Evolutionary conservation across 2,113 vertebrate species (phyloP), one percentile per base, ranked within the genome.

Genomic region (Caracal caracal): DNA sequence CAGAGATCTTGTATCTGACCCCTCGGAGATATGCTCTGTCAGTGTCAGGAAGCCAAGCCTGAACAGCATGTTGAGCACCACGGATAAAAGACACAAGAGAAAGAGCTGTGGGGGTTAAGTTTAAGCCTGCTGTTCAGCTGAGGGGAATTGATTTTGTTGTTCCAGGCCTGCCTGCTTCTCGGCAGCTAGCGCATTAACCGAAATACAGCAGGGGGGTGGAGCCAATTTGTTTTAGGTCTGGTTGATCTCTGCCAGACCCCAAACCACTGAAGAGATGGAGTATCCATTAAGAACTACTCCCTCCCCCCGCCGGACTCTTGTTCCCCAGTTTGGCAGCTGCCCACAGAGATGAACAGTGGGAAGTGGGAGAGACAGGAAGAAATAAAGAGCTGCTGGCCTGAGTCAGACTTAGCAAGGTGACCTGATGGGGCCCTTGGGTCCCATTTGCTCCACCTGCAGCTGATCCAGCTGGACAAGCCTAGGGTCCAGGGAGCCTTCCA

Each of bases 291-390:
- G 92, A 40, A 96, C 93, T 87, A 61, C 94, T 88, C 85, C 90
- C 79, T 93, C 87, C 94, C 84, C 70, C 49, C 90, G 56, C 90
- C 53, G 7, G 33, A 90, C 79, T 87, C 59, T 70, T 40, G 66
- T 92, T 71, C 22, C n/a, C 70, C 0, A 0, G 28, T 76, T 94
- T 37, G 73, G 96, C 95, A 0, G 73, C 93, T 63, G 35, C 5
- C 95, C 71, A 49, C 5, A 93, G 35, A 97, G 84, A 95, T 92
- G 97, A 98, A 94, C 37, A 28, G 93, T 96, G 95, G 97, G 98
- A 98, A 97, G 92, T 96, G 79, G 92, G 82, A 96, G 95, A 98
- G 86, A 97, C 97, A 97, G 97, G 98, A 98, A 98, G 97, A 97
- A 98, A 98, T 98, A 97, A 97, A 96, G 91, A 95, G 93, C 88